Percentiles rank a stretch among this genome's conserved stretches.
Evolutionary conservation across 2,888 invertebrate species (phyloP).

Genomic region (Hydrotaea diabolus): DNA sequence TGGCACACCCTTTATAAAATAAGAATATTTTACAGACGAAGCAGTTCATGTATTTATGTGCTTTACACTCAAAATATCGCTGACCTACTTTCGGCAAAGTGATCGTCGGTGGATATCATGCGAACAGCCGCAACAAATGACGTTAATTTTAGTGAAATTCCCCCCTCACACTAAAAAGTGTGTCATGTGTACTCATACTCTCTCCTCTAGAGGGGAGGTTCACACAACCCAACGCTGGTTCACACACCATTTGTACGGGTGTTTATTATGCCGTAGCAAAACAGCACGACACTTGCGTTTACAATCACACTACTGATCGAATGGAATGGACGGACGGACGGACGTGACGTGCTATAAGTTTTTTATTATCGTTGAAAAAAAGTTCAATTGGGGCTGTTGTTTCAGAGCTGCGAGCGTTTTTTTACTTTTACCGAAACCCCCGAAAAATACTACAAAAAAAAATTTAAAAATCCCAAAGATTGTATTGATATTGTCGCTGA

Average conservation of each 20-base stretch:
- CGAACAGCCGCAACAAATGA: background rate
- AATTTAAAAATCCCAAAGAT: no score
- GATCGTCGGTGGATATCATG: background rate
- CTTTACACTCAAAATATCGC: background rate
- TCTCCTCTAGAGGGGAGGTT: background rate
- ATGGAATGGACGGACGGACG: constrained; percentile 7
- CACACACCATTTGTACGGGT: background rate
- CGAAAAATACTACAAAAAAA: no score
- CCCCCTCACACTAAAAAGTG: background rate
- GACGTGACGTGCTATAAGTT: background rate
- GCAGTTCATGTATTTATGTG: no score
- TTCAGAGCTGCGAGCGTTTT: constrained; percentile 2
- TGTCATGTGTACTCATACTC: background rate
- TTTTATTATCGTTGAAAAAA: background rate
- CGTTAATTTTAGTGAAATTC: background rate
- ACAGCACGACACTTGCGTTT: background rate
- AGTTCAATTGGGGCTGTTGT: background rate
- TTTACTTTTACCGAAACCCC: background rate
- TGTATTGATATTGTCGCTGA: constrained; percentile 10
- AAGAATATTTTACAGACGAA: no score
- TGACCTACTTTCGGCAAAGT: background rate
- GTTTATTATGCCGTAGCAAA: background rate
- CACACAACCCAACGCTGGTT: background rate
- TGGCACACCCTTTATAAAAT: no score
- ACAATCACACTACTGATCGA: background rate